Evolutionary conservation across 2,113 vertebrate genomes (phyloP).

Genomic region (human): DNA sequence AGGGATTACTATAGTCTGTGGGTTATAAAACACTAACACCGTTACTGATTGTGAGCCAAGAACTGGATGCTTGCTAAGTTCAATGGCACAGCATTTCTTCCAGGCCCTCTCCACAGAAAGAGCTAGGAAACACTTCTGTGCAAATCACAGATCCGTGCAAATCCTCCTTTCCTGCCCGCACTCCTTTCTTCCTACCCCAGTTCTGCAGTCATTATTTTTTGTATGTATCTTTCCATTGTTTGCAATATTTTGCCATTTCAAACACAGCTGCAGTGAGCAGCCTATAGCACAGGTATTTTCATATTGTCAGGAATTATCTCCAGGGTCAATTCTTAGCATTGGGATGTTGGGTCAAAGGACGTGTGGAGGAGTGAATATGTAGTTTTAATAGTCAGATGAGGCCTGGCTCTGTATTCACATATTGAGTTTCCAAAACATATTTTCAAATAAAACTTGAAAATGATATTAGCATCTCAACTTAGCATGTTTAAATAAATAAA

Average conservation of each 20-base stretch:
- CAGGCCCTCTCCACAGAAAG: neutral
- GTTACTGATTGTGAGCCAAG: neutral
- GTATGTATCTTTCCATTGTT: fast-evolving
- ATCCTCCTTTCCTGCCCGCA: neutral
- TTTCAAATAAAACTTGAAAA: neutral
- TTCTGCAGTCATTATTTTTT: neutral
- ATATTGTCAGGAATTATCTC: fast-evolving
- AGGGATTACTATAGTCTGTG: neutral
- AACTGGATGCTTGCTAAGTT: neutral
- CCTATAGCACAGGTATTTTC: fast-evolving
- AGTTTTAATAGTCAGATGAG: neutral
- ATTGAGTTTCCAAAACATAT: neutral
- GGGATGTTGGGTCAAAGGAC: too few relatives aligned
- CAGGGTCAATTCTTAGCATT: neutral
- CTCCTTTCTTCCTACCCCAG: neutral
- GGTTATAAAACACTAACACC: neutral
- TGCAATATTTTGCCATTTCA: too few relatives aligned
- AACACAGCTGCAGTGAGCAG: fast-evolving
- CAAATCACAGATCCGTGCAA: too few relatives aligned
- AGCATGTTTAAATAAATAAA: neutral
- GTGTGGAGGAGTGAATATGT: fast-evolving
- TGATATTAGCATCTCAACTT: neutral
- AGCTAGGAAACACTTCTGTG: neutral
- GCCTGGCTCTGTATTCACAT: neutral
- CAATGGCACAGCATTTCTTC: neutral